A percentile compares a stretch with the other conserved stretches of the same genome.
Evolutionary conservation across 2,888 invertebrate species (phyloP).

Genomic region (Steromphala cineraria): DNA sequence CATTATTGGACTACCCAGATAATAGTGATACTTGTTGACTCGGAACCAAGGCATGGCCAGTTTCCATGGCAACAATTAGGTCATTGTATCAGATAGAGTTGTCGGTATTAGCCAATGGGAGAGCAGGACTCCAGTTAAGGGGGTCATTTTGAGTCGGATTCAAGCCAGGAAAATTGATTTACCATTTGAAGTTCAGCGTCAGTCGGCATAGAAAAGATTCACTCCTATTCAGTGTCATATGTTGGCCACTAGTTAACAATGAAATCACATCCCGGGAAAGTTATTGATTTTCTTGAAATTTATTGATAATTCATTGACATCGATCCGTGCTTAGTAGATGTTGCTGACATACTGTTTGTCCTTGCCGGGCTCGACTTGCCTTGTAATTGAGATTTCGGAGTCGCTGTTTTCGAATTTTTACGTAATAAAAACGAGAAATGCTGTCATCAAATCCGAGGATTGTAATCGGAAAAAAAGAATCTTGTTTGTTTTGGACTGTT

Average conservation of each 20-base stretch:
- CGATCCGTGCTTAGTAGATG: background rate
- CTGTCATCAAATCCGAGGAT: too few species aligned
- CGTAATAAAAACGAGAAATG: too few species aligned
- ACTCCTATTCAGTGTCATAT: background rate
- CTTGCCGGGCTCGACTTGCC: too few species aligned
- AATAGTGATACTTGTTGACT: background rate
- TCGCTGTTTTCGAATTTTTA: too few species aligned
- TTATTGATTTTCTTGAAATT: slow-evolving; percentile 8
- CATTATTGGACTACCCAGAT: too few species aligned
- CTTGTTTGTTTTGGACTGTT: too few species aligned
- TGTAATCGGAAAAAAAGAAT: too few species aligned
- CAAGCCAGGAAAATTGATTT: background rate
- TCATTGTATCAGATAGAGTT: slow-evolving; percentile 16
- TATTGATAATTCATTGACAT: slow-evolving; percentile 1
- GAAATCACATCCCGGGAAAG: background rate
- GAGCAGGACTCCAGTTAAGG: background rate
- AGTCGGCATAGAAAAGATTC: background rate
- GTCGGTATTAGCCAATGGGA: background rate
- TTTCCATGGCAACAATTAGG: slow-evolving; percentile 18
- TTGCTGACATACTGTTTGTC: background rate
- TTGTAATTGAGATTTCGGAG: too few species aligned
- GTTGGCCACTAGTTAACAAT: background rate
- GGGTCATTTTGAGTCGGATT: background rate
- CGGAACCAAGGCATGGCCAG: slow-evolving; percentile 6
- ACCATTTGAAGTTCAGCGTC: background rate